phyloP scores from a whole-genome alignment of 2,888 invertebrate genomes.

The Nebria brevicollis region DNA sequence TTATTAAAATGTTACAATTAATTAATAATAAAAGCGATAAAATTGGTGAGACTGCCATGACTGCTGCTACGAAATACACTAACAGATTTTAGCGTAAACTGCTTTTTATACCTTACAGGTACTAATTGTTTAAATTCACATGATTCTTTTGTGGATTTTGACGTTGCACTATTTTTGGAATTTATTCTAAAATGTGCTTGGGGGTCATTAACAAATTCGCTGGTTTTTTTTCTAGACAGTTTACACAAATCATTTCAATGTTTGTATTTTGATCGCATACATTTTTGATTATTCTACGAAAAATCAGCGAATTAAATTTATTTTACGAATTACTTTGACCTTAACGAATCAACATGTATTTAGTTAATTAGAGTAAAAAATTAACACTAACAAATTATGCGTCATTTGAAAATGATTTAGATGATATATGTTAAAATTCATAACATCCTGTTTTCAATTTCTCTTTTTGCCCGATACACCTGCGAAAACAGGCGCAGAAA shows the following conservation, averaged over 20 bases:
- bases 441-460: background rate
- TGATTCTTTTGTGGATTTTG: background rate
- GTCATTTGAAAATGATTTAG: conserved; percentile 27
- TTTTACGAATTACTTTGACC: conserved; percentile 42
- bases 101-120: background rate
- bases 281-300: background rate
- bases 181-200: background rate
- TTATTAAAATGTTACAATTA: background rate
- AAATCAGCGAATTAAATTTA: background rate
- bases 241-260: too few relatives aligned
- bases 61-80: background rate
- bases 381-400: conserved; percentile 33
- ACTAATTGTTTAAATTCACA: background rate
- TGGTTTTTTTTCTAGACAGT: background rate
- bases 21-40: background rate
- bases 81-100: background rate
- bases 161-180: background rate
- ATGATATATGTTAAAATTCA: background rate
- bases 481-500: too few relatives aligned
- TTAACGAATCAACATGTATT: conserved; percentile 18
- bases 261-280: too few relatives aligned
- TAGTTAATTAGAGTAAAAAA: conserved; percentile 33
- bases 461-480: background rate
- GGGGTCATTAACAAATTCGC: background rate
- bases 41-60: background rate